Conservation (phyloP, 2,888 invertebrate species). For the Heliconius aoede region DNA sequence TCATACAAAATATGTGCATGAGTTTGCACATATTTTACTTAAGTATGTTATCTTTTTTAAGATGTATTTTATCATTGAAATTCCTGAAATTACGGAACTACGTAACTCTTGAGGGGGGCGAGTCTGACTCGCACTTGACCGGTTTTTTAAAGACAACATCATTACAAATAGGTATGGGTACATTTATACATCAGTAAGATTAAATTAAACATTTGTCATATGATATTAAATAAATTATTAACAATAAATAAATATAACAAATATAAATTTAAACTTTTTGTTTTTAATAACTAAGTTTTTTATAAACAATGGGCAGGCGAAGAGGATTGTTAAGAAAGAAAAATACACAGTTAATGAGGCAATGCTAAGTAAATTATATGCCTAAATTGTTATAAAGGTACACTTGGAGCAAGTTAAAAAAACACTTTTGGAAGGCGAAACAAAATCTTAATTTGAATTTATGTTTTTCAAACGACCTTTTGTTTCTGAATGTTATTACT, state of each 20-base stretch:
- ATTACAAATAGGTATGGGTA: no score
- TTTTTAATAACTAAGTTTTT: not conserved
- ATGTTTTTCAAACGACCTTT: slow-evolving; percentile 44
- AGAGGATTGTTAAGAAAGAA: slow-evolving; percentile 5
- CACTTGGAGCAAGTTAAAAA: slow-evolving; percentile 34
- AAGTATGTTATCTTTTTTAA: no score
- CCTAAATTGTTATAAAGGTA: slow-evolving; percentile 43
- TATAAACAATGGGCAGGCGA: not conserved
- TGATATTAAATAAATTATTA: not conserved
- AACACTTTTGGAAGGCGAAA: slow-evolving; percentile 37
- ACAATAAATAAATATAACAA: not conserved
- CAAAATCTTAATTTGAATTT: slow-evolving; percentile 49
- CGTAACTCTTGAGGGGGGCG: no score
- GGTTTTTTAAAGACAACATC: no score
- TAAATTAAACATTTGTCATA: no score
- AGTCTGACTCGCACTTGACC: no score
- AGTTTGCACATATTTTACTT: no score
- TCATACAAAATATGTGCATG: no score
- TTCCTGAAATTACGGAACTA: no score
- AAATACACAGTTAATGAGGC: slow-evolving; percentile 42
- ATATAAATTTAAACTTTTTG: not conserved
- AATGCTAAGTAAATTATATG: slow-evolving; percentile 44
- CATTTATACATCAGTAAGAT: no score
- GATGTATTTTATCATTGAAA: no score
- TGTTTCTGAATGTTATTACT: slow-evolving; percentile 43